A percentile compares a stretch with the other conserved stretches of the same genome.
Conservation (phyloP, 2,797 vertebrate species). For the Acrocephalus scirpaceus region DNA sequence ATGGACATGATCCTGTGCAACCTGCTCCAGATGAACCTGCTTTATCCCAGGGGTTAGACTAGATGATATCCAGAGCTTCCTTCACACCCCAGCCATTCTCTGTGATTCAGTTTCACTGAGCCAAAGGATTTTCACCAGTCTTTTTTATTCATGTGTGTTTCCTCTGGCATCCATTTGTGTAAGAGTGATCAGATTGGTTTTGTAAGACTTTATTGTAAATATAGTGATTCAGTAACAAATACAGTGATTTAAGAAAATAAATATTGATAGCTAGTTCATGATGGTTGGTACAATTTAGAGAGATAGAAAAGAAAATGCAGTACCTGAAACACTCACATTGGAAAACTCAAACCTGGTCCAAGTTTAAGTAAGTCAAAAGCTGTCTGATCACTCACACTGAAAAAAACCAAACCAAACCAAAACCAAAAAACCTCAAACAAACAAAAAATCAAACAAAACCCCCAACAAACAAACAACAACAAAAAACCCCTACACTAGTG, state of each 20-base stretch:
- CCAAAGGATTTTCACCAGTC: conserved; percentile 16
- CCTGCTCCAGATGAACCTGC: not conserved
- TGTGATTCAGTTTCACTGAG: not conserved
- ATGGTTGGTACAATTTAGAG: not conserved
- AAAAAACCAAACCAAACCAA: not conserved
- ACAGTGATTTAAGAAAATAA: conserved; percentile 48
- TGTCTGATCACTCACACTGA: not conserved
- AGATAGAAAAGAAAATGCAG: conserved; percentile 47
- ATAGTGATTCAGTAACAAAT: conserved; percentile 23
- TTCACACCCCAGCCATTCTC: not conserved
- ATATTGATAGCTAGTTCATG: conserved; percentile 37
- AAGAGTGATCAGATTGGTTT: not conserved
- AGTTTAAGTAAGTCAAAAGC: not conserved
- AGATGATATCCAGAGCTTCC: not conserved
- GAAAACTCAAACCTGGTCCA: not conserved
- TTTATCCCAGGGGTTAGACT: not conserved
- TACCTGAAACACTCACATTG: not conserved
- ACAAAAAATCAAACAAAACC: not conserved
- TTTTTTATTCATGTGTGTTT: conserved; percentile 45
- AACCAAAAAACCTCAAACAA: not conserved
- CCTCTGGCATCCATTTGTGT: conserved; percentile 5
- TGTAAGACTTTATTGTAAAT: conserved; percentile 5
- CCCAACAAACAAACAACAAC: not conserved
- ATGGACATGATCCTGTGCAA: not conserved
- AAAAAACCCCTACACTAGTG: too few relatives aligned